phyloP scores from a whole-genome alignment of 2,888 invertebrate genomes.

The Aleiodes testaceus region DNA sequence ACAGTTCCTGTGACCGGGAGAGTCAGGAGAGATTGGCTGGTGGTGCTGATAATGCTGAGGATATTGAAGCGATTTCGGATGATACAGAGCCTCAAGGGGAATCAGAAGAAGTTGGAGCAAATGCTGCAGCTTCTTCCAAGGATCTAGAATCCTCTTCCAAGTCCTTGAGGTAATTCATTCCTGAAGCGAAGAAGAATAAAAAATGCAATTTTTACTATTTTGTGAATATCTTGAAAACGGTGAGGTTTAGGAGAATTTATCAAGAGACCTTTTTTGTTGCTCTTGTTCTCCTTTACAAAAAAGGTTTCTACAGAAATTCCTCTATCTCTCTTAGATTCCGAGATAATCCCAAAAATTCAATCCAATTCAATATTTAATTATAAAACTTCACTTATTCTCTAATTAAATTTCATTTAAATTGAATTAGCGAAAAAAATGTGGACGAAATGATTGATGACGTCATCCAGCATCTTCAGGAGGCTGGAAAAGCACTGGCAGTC shows the following conservation, averaged over 20 bases:
- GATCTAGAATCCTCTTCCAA: not conserved
- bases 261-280: too few species aligned
- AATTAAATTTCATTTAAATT: not conserved
- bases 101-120: not conserved
- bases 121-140: not conserved
- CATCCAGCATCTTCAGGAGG: conserved; percentile 64
- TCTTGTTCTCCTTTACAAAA: too few species aligned
- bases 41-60: conserved; percentile 45
- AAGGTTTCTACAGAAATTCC: not conserved
- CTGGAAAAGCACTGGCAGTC: conserved; percentile 61
- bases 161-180: not conserved
- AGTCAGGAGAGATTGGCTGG: conserved; percentile 46
- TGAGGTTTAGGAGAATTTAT: too few species aligned
- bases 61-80: not conserved
- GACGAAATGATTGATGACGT: conserved; percentile 66
- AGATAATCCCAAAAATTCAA: not conserved
- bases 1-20: conserved; percentile 25
- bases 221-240: too few species aligned
- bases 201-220: not conserved
- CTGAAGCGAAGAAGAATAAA: not conserved
- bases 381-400: not conserved
- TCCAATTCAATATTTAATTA: too few species aligned
- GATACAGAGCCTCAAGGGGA: not conserved
- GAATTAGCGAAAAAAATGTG: conserved; percentile 54
- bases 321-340: not conserved